Evolutionary conservation across 1,140 invertebrate genomes (phyloP), one percentile per base, ranked within the genome.

Genomic region (Oryctes rhinoceros): DNA sequence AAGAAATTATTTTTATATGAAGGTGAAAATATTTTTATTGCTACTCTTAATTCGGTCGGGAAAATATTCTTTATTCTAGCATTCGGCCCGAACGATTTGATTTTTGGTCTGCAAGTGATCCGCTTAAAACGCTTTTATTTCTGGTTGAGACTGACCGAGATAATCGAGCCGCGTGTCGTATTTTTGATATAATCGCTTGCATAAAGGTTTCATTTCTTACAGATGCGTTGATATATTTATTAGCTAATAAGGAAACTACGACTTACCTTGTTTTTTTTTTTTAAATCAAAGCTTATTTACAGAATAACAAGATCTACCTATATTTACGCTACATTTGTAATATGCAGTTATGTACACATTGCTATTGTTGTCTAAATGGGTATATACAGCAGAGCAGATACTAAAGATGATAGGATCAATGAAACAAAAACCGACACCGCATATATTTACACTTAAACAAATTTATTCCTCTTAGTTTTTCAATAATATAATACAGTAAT

Each of bases 361-460:
- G 65, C 65, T 15, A 35, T n/a, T 59, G 18, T 18, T 35, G 65
- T 15, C 30, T 71, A 24, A 20, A 71, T 71, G 65, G 65, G 24
- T 71, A 71, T 71, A 13, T 71, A 71, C 65, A 71, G 13, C n/a
- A 53, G 4, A 71, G 35, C 24, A 24, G 37, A 71, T 71, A 37
- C 65, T 71, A 71, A 71, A 13, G 13, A 24, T 24, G 13, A 13
- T 24, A 78, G 77, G 77, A 35, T 15, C 47, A 76, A 76, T 76
- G 75, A 78, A 78, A 76, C 62, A 80, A 67, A 78, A 82, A 77
- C 84, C 81, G 81, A 81, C 80, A 85, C 82, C 83, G n/a, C 49
- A 13, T 81, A 80, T 84, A 81, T 84, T 82, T 85, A 83, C 83
- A 85, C 78, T 81, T 83, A 80, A 76, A 83, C 80, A 84, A 78